Percentiles rank a stretch among this genome's conserved stretches.
These are phyloP conservation scores for Arrhopalites spinosus DNA, from an alignment of 2,888 invertebrate genomes.

Conservation along the genomic window DNA sequence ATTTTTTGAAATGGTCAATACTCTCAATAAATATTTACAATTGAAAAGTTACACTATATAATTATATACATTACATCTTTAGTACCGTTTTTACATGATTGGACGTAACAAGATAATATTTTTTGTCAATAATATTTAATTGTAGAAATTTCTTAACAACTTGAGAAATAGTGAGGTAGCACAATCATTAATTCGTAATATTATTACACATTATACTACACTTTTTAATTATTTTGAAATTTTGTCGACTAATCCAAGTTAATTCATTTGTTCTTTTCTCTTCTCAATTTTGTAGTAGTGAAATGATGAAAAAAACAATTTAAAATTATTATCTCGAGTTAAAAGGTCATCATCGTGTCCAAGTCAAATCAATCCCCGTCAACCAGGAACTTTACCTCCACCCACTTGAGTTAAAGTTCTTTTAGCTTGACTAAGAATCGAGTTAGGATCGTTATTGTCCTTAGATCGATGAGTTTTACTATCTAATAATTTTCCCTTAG, in stretches of 20 bases:
- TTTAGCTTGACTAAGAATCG: conserved; percentile 54
- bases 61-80: too few relatives aligned
- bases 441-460: conserved; percentile 53
- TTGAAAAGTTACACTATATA: too few relatives aligned
- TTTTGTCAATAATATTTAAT: too few relatives aligned
- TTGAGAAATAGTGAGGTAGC: too few relatives aligned
- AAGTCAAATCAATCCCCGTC: not conserved
- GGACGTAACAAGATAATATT: too few relatives aligned
- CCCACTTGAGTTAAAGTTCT: conserved; percentile 47
- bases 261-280: not conserved
- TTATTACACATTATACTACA: not conserved
- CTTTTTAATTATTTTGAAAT: not conserved
- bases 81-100: too few relatives aligned
- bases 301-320: not conserved
- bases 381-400: not conserved
- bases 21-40: too few relatives aligned
- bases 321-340: not conserved
- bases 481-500: conserved; percentile 38
- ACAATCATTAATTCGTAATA: not conserved
- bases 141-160: too few relatives aligned
- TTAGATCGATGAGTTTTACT: conserved; percentile 42
- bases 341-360: not conserved
- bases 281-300: not conserved
- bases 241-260: not conserved
- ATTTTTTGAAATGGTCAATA: too few relatives aligned